phyloP scores from a whole-genome alignment of 2,888 invertebrate genomes.

The Tetramorium bicarinatum region DNA sequence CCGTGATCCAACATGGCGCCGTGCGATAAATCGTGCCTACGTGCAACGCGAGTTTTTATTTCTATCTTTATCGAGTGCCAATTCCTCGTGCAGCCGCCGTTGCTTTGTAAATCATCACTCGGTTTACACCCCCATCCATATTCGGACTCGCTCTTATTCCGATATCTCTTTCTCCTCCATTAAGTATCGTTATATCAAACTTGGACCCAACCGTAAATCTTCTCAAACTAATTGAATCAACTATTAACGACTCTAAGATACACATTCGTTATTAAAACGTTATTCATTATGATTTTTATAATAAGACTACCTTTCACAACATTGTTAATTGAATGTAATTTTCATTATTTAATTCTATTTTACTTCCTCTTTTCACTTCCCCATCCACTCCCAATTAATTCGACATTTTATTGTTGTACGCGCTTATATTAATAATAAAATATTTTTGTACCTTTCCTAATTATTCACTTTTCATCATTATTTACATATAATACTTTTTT shows the following conservation, averaged over 20 bases:
- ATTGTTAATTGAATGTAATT: conserved; percentile 9
- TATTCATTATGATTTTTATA: not conserved
- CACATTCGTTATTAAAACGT: not conserved
- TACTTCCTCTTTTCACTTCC: not conserved
- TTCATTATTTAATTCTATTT: conserved; percentile 8
- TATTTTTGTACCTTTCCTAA: not conserved
- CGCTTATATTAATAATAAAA: not conserved
- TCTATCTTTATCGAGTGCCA: conserved; percentile 45
- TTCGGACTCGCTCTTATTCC: conserved; percentile 20
- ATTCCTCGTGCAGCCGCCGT: conserved; percentile 30
- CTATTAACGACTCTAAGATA: not conserved
- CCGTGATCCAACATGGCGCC: conserved; percentile 27
- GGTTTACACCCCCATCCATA: conserved; percentile 23
- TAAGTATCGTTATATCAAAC: conserved; percentile 12
- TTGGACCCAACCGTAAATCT: not conserved
- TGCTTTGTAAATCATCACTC: conserved; percentile 55
- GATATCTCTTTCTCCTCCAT: conserved; percentile 10
- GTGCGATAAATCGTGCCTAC: conserved; percentile 40
- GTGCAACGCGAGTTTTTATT: conserved; percentile 47
- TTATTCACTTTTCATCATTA: not conserved
- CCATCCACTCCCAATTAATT: not conserved
- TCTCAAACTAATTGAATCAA: conserved; percentile 1
- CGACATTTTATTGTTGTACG: not conserved
- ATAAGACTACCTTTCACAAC: not conserved
- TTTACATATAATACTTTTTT: not conserved